Evolutionary conservation across 2,888 invertebrate genomes (phyloP).

Genomic region (Microctonus brassicae): DNA sequence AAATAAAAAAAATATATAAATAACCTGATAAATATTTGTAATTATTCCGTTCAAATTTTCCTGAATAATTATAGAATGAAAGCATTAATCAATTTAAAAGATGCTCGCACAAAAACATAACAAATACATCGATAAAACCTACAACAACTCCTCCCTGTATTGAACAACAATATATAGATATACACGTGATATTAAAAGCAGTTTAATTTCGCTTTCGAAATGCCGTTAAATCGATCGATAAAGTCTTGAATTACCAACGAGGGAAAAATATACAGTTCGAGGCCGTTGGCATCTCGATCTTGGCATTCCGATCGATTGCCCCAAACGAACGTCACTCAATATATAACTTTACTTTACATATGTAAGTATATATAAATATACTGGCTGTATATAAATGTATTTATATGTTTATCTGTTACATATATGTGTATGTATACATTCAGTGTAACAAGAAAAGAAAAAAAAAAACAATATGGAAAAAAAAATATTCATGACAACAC

Average conservation of each 20-base stretch:
- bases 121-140: background rate
- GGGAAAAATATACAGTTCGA: constrained; percentile 33
- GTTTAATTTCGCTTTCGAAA: constrained; percentile 56
- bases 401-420: too few species aligned
- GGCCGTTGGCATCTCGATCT: constrained; percentile 34
- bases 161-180: constrained; percentile 1
- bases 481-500: constrained; percentile 7
- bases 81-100: constrained; percentile 35
- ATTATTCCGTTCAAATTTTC: background rate
- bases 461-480: constrained; percentile 14
- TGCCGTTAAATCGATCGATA: constrained; percentile 47
- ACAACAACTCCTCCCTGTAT: constrained; percentile 21
- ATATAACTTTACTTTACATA: too few species aligned
- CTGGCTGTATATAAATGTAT: constrained; percentile 12
- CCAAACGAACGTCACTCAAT: constrained; percentile 20
- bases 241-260: constrained; percentile 50
- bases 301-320: constrained; percentile 32
- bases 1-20: background rate
- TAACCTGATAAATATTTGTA: background rate
- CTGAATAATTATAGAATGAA: background rate
- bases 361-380: too few species aligned
- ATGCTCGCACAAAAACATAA: background rate
- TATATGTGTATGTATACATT: constrained; percentile 10
- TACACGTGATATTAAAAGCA: constrained; percentile 31
- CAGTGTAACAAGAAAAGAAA: background rate